These are phyloP conservation scores for Enteromius thamalakanensis DNA, from an alignment of 2,797 vertebrate species.

Conservation along the genomic window DNA sequence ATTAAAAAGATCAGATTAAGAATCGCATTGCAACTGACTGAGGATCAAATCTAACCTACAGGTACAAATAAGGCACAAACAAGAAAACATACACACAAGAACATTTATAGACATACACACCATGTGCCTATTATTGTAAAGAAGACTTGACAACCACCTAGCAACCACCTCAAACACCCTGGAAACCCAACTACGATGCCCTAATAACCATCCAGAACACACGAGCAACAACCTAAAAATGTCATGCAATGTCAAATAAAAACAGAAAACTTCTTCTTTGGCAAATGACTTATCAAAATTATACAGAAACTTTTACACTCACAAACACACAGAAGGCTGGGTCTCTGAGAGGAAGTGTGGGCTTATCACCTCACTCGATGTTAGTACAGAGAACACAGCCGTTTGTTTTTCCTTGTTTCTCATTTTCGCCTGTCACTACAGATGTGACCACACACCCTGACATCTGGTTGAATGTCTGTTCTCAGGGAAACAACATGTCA, in stretches of 20 bases:
- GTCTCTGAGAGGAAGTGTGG: slow-evolving; percentile 22
- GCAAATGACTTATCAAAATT: background rate
- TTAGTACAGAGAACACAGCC: slow-evolving; percentile 44
- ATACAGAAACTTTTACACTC: background rate
- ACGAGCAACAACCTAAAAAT: background rate
- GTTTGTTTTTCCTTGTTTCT: slow-evolving; percentile 60
- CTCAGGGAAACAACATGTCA: slow-evolving; percentile 52
- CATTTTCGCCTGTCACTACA: slow-evolving; percentile 63
- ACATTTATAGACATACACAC: slow-evolving; percentile 8
- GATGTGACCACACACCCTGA: slow-evolving; percentile 62
- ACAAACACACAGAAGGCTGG: slow-evolving; percentile 8
- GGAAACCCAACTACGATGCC: background rate
- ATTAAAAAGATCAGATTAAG: slow-evolving; percentile 27
- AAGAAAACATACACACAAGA: slow-evolving; percentile 4
- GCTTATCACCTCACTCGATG: slow-evolving; percentile 48
- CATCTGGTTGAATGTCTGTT: slow-evolving; percentile 59
- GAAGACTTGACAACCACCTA: background rate
- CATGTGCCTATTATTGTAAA: background rate
- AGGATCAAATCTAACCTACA: slow-evolving; percentile 22
- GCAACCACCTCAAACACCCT: background rate
- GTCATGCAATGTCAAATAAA: background rate
- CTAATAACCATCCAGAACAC: background rate
- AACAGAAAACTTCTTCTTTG: background rate
- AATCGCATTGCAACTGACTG: slow-evolving; percentile 5
- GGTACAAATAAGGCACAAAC: background rate